A percentile compares a stretch with the other conserved stretches of the same genome.
Evolutionary conservation across 2,113 vertebrate genomes (phyloP).

Genomic region (Hippocampus mohnikei): DNA sequence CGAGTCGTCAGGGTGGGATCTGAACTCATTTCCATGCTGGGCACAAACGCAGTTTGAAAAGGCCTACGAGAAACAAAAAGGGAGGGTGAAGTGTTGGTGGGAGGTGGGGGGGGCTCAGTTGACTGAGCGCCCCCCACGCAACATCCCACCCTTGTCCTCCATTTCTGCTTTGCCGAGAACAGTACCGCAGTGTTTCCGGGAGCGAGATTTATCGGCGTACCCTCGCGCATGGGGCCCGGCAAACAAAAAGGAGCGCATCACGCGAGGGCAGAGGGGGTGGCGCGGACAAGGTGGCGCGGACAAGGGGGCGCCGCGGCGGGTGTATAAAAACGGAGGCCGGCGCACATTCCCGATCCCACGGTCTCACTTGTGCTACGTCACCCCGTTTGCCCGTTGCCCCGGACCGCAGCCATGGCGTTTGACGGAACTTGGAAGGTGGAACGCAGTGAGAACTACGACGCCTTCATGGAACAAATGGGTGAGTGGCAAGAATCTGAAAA

Average conservation of each 20-base stretch:
- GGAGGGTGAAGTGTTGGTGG: background rate
- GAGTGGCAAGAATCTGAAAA: constrained; percentile 46
- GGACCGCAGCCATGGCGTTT: constrained; percentile 75
- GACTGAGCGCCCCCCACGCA: constrained; percentile 35
- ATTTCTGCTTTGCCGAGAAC: constrained; percentile 35
- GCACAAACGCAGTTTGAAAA: constrained; percentile 45
- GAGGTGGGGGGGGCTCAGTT: constrained; percentile 39
- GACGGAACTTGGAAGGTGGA: constrained; percentile 84
- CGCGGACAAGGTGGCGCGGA: background rate
- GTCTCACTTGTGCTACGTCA: constrained; percentile 18
- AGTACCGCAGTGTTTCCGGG: constrained; percentile 53
- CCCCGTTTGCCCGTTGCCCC: background rate
- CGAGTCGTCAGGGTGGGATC: constrained; percentile 24
- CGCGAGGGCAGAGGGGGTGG: constrained; percentile 14
- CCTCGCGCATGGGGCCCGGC: constrained; percentile 38
- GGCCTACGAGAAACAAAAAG: constrained; percentile 13
- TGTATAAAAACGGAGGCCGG: constrained; percentile 45
- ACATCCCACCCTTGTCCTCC: constrained; percentile 24
- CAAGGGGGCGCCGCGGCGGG: background rate
- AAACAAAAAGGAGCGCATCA: constrained; percentile 76
- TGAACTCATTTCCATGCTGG: constrained; percentile 50
- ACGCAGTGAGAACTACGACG: constrained; percentile 83
- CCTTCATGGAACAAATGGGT: constrained; percentile 90
- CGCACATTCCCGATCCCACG: constrained; percentile 34
- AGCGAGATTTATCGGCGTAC: constrained; percentile 44